Evolutionary conservation across 2,888 invertebrate genomes (phyloP).

Genomic region (Pandemis heparana): DNA sequence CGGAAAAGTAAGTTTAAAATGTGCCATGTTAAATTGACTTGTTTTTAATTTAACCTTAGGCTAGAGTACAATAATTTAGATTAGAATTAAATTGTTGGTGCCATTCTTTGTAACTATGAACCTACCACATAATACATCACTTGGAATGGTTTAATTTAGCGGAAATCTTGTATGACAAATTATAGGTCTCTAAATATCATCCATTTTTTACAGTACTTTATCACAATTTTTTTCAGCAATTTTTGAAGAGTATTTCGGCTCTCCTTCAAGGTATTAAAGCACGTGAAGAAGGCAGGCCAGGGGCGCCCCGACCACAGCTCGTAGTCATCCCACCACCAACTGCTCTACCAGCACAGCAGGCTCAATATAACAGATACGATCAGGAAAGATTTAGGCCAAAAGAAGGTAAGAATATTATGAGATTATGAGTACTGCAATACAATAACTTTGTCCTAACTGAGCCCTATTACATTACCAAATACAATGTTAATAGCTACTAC

Average conservation of each 20-base stretch:
- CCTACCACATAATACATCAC: no score
- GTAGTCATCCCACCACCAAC: slow-evolving; percentile 87
- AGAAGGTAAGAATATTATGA: slow-evolving; percentile 86
- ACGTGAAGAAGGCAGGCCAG: slow-evolving; percentile 93
- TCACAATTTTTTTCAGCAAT: slow-evolving; percentile 85
- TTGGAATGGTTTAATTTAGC: no score
- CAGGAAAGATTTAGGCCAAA: slow-evolving; percentile 98
- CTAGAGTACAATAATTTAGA: no score
- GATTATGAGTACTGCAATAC: no score
- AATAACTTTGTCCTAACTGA: no score
- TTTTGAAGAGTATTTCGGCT: slow-evolving; percentile 97
- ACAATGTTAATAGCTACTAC: no score
- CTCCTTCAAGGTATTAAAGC: slow-evolving; percentile 96
- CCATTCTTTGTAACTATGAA: no score
- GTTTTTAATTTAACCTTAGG: no score
- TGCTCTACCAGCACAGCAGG: slow-evolving; percentile 88
- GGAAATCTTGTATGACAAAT: no score
- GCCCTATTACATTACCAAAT: no score
- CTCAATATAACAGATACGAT: slow-evolving; percentile 99
- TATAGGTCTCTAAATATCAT: not conserved
- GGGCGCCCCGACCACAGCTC: slow-evolving; percentile 81
- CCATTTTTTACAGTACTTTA: no score
- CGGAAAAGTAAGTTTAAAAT: slow-evolving; percentile 89
- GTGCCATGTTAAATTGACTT: not conserved
- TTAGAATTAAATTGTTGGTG: no score